Percentiles rank a stretch among this genome's conserved stretches.
These are phyloP conservation scores for Diachrysia chrysitis DNA, from an alignment of 2,888 invertebrate genomes.

Conservation along the genomic window DNA sequence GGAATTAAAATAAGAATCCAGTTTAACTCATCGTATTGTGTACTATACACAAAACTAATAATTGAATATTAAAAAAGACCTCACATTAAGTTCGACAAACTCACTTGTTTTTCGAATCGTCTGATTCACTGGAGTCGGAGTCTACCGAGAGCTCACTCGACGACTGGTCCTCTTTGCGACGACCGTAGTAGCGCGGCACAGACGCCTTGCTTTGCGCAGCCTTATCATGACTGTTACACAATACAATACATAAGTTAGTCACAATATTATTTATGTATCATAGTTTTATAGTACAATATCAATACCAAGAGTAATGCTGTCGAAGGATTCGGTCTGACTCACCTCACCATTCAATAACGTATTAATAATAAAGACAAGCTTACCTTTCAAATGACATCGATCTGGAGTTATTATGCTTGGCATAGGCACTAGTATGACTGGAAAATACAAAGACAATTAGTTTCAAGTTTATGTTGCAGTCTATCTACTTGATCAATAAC, in stretches of 20 bases:
- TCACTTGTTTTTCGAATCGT: constrained; percentile 75
- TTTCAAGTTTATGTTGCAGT: constrained; percentile 21
- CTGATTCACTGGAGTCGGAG: constrained; percentile 78
- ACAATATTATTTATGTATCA: constrained; percentile 11
- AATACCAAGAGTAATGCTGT: constrained; percentile 15
- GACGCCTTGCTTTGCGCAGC: constrained; percentile 58
- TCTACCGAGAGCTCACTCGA: constrained; percentile 84
- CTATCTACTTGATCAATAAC: constrained; percentile 17
- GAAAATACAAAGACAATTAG: constrained; percentile 66
- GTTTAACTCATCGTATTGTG: no score
- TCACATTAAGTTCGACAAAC: constrained; percentile 38
- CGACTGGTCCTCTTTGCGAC: constrained; percentile 82
- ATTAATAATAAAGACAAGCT: constrained; percentile 66
- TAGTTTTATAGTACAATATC: constrained; percentile 14
- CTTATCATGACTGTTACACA: constrained; percentile 55
- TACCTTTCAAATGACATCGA: constrained; percentile 85
- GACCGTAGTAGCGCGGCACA: constrained; percentile 85
- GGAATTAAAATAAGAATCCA: no score
- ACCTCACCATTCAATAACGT: constrained; percentile 51
- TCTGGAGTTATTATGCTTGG: constrained; percentile 82
- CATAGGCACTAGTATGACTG: constrained; percentile 77
- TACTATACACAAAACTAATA: no score
- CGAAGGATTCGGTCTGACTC: constrained; percentile 35
- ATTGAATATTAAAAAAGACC: background rate
- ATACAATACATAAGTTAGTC: constrained; percentile 27